These are phyloP conservation scores for Sceloporus tristichus DNA, from an alignment of 2,113 vertebrate genomes.

Conservation along the genomic window DNA sequence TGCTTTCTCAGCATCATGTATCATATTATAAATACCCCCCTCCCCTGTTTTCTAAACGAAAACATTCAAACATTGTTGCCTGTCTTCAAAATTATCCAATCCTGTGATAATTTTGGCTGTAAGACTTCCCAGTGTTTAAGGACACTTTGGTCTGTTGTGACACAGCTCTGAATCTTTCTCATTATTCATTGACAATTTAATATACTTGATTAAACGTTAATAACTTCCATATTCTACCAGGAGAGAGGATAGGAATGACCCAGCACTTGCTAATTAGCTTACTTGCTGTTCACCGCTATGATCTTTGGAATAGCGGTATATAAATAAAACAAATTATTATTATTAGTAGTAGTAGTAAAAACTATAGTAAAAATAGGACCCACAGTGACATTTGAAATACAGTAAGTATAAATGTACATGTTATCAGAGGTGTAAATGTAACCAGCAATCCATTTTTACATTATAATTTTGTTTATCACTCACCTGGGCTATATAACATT, in stretches of 20 bases:
- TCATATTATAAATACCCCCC: background rate
- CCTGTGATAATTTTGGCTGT: background rate
- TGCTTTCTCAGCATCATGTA: background rate
- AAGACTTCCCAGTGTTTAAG: background rate
- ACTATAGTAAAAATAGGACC: background rate
- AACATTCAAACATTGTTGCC: background rate
- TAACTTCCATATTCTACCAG: background rate
- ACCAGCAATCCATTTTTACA: background rate
- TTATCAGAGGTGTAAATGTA: background rate
- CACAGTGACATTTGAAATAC: background rate
- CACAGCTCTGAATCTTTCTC: background rate
- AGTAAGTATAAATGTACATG: too few relatives aligned
- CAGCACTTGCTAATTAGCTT: background rate
- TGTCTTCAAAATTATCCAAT: background rate
- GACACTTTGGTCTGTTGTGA: background rate
- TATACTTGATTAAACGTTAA: background rate
- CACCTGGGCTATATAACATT: background rate
- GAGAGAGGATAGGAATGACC: background rate
- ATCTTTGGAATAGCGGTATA: too few relatives aligned
- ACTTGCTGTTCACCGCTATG: too few relatives aligned
- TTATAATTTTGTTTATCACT: background rate
- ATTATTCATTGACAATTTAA: background rate
- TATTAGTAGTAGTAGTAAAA: background rate
- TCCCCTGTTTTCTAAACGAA: background rate
- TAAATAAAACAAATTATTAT: too few relatives aligned